phyloP scores from a whole-genome alignment of 2,888 invertebrate genomes.

The Drosophila nr. fundita region DNA sequence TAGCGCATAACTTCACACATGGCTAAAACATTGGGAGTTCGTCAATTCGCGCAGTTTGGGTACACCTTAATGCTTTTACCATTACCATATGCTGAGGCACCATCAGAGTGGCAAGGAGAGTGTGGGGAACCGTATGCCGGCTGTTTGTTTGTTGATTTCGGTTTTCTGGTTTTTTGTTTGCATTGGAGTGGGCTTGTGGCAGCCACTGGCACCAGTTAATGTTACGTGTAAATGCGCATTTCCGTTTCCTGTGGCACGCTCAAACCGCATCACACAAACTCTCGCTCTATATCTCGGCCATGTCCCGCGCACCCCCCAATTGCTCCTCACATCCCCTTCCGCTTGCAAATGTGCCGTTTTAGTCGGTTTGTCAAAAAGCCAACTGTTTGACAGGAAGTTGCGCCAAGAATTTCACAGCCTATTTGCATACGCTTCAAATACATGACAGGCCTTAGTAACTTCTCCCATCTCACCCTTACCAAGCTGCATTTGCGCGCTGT shows the following conservation, averaged over 20 bases:
- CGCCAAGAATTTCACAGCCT: slow-evolving; percentile 60
- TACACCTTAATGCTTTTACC: slow-evolving; percentile 77
- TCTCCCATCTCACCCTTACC: neutral
- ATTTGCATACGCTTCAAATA: slow-evolving; percentile 57
- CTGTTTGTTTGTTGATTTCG: slow-evolving; percentile 75
- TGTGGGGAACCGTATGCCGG: slow-evolving; percentile 1
- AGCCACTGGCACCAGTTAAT: slow-evolving; percentile 72
- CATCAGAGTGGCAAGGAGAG: neutral
- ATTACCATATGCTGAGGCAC: slow-evolving; percentile 67
- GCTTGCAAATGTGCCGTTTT: slow-evolving; percentile 43
- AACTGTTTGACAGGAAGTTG: slow-evolving; percentile 76
- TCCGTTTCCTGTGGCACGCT: slow-evolving; percentile 71
- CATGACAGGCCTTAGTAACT: slow-evolving; percentile 18
- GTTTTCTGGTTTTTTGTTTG: slow-evolving; percentile 74
- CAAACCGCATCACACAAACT: slow-evolving; percentile 20
- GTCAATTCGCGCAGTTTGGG: slow-evolving; percentile 12
- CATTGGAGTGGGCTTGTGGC: slow-evolving; percentile 45
- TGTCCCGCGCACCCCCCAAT: neutral
- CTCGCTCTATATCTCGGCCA: neutral
- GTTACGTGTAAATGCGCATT: slow-evolving; percentile 81
- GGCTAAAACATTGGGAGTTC: slow-evolving; percentile 46
- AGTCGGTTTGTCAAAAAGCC: slow-evolving; percentile 69
- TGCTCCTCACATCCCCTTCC: neutral
- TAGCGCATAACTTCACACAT: slow-evolving; percentile 71
- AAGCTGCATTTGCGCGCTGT: neutral